Evolutionary conservation across 2,113 vertebrate species (phyloP), one percentile per base, ranked within the genome.

Genomic region (Pandion haliaetus): DNA sequence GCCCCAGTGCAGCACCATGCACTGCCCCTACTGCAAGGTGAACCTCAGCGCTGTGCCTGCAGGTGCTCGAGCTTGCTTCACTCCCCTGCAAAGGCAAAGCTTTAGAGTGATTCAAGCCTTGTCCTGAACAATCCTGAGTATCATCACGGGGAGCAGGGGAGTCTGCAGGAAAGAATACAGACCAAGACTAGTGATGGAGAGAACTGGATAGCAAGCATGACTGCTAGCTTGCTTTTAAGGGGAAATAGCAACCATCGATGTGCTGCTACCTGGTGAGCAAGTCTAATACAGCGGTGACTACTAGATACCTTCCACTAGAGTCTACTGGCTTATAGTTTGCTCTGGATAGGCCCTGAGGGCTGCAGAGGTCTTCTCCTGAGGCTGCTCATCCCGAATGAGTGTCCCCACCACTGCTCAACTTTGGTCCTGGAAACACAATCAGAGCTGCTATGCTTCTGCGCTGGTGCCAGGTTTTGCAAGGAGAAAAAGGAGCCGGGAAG

Each of bases 31-130:
- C 36, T 7, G 55, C 73, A 24, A 16, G 15, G 24, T 1, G 4
- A 90, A 17, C 15, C 21, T 10, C 20, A 17, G 62, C 1, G 1
- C n/a, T 18, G 15, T 4, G 1, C 8, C 54, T 5, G 8, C 31
- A 14, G 34, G 13, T 0, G 0, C 40, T 11, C 0, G 0, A 57
- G 36, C 23, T 24, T 26, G 40, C 14, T 45, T 47, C 17, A 12
- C 1, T 6, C 10, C 4, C 14, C 31, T 76, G 17, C 40, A 31
- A 45, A 42, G 24, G n/a, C 45, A 47, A 90, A 74, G 50, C 40
- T 57, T 44, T 25, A n/a, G 12, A 5, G 16, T 7, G 19, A 55
- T 36, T 57, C 28, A 31, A 40, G 25, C 17, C 40, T 69, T n/a
- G 55, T 29, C 65, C 65, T 66, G 26, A 47, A 79, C 3, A 0